Base-by-base conservation (phyloP, 2,797 vertebrate genomes). In the Gambusia yucatana region DNA sequence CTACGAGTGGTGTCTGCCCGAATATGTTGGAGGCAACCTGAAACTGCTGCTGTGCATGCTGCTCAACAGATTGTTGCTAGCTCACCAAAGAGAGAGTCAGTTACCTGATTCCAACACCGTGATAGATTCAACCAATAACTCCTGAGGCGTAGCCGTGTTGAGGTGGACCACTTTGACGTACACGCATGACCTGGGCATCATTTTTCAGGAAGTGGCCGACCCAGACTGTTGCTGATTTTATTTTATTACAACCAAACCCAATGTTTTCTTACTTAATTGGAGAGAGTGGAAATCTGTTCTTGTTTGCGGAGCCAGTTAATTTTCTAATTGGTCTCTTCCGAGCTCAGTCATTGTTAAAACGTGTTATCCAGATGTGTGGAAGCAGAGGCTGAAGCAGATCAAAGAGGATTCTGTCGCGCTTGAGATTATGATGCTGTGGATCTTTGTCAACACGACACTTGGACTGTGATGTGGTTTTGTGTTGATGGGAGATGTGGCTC, bases 251-350 rank as follows among this genome's bases (percentile, higher is more conserved):
- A 39, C 67, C 77, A 73, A 84, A 73, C 78, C 65, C 72, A 78
- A 81, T 89, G 84, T 86, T 87, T 78, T 71, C 20, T 78, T 73
- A 36, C 1, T 75, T 87, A 84, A 90, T 88, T 76, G 83, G 43
- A 36, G 39, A 75, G 57, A 74, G 57, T 59, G 52, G 73, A 46
- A 73, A 14, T 63, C 16, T 47, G 43, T 82, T 50, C 76, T 81
- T 85, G 85, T 91, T 91, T 89, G 84, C 85, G 78, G 81, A 90
- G 87, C 87, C 86, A 76, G 83, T 91, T 91, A n/a, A 91, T 89
- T 91, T 89, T 88, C 71, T 78, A 91, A 93, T 95, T 89, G 89
- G 87, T 89, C 78, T 82, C 83, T 82, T 75, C 39, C 52, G 48
- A 79, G 59, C 28, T 61, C 59, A 16, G 30, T 17, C 30, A 3